These are phyloP conservation scores for Scaptomyza graminum DNA, from an alignment of 1,140 invertebrate species.

Conservation along the genomic window DNA sequence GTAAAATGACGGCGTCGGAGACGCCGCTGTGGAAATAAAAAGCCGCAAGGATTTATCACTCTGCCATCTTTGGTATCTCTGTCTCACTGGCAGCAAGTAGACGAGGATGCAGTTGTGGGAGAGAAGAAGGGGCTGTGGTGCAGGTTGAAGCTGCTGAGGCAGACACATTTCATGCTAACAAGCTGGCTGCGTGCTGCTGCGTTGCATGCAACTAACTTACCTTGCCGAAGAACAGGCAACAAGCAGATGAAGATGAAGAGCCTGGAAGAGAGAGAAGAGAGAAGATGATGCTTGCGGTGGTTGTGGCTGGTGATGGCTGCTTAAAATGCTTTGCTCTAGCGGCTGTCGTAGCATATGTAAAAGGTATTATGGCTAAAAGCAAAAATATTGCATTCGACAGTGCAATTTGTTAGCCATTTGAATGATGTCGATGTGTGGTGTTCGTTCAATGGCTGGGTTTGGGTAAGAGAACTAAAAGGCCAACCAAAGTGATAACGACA, in stretches of 20 bases:
- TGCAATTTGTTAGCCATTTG: slow-evolving; percentile 82
- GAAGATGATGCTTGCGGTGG: background rate
- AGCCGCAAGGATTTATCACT: slow-evolving; percentile 81
- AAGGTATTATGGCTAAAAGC: slow-evolving; percentile 82
- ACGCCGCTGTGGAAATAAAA: slow-evolving; percentile 68
- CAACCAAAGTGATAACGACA: slow-evolving; percentile 30
- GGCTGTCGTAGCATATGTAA: slow-evolving; percentile 77
- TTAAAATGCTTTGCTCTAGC: slow-evolving; percentile 55
- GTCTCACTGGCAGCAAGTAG: background rate
- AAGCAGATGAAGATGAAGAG: background rate
- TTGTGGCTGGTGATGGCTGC: slow-evolving; percentile 31
- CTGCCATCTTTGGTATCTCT: slow-evolving; percentile 68
- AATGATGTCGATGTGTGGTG: slow-evolving; percentile 62
- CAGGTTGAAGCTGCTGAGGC: slow-evolving; percentile 21
- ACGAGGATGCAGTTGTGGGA: background rate
- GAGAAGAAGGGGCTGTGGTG: background rate
- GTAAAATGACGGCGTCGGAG: slow-evolving; percentile 21
- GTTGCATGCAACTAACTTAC: slow-evolving; percentile 73
- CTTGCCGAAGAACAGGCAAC: slow-evolving; percentile 21
- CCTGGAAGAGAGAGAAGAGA: too few relatives aligned
- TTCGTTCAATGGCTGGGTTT: slow-evolving; percentile 4
- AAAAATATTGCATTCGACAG: slow-evolving; percentile 82
- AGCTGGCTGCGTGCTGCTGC: slow-evolving; percentile 40
- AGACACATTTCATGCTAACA: slow-evolving; percentile 81
- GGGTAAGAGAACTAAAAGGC: slow-evolving; percentile 4